These are phyloP conservation scores for Cardiocondyla obscurior DNA, from an alignment of 1,140 invertebrate species.

Conservation along the genomic window DNA sequence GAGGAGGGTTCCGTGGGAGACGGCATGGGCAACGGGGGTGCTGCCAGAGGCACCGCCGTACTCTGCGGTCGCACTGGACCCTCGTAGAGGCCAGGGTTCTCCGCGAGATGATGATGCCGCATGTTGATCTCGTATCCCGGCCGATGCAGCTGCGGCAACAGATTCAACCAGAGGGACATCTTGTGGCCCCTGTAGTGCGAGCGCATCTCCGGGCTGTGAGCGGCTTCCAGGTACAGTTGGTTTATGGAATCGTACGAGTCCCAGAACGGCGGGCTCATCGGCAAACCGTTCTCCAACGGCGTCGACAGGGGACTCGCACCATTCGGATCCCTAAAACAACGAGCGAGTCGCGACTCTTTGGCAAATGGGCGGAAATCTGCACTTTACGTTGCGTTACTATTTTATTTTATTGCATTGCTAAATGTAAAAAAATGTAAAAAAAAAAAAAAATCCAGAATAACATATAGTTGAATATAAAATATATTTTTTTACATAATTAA, in stretches of 20 bases:
- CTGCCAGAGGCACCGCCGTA: conserved; percentile 85
- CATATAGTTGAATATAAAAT: neutral
- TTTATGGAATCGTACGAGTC: conserved; percentile 95
- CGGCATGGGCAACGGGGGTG: conserved; percentile 81
- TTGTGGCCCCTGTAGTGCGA: conserved; percentile 95
- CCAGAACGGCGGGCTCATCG: conserved; percentile 88
- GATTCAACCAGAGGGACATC: conserved; percentile 95
- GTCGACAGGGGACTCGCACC: conserved; percentile 76
- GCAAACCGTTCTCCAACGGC: conserved; percentile 56
- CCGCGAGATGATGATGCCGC: conserved; percentile 91
- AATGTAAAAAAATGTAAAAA: too few relatives aligned
- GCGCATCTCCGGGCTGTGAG: conserved; percentile 88
- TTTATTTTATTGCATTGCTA: neutral
- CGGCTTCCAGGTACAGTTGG: conserved; percentile 93
- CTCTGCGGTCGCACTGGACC: conserved; percentile 89
- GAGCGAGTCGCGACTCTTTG: conserved; percentile 22
- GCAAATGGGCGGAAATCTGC: neutral
- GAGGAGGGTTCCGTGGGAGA: conserved; percentile 82
- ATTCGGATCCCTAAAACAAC: conserved; percentile 88
- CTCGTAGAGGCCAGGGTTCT: conserved; percentile 88
- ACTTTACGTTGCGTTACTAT: neutral
- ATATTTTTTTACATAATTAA: neutral
- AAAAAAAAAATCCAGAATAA: too few relatives aligned
- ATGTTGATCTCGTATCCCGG: conserved; percentile 91
- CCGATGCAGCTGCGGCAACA: conserved; percentile 94